A percentile compares a stretch with the other conserved stretches of the same genome.
phyloP scores from a whole-genome alignment of 2,113 vertebrate species.

The Himantopus leucocephalus region DNA sequence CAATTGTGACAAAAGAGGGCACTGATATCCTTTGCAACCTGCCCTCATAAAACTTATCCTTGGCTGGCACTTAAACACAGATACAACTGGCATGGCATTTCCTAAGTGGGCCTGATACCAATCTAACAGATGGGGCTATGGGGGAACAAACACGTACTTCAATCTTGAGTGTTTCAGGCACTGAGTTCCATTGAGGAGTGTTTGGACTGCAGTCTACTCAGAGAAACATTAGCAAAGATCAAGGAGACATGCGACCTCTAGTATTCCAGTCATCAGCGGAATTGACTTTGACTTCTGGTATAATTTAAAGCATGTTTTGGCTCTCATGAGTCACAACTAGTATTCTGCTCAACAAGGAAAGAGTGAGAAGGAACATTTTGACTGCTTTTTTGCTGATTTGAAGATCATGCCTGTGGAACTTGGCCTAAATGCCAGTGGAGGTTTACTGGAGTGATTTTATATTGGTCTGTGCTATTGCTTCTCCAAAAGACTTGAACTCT shows the following conservation, averaged over 20 bases:
- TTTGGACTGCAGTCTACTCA: neutral
- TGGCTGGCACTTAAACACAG: neutral
- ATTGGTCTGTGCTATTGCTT: neutral
- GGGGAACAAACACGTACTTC: neutral
- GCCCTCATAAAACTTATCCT: neutral
- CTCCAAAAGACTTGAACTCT: neutral
- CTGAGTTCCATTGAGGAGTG: neutral
- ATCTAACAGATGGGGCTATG: neutral
- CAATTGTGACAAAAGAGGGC: neutral
- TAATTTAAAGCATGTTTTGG: neutral
- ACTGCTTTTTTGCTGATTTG: neutral
- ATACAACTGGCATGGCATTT: neutral
- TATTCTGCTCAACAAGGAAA: neutral
- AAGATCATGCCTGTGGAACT: neutral
- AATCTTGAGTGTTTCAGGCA: neutral
- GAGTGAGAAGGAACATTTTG: neutral
- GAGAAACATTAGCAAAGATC: neutral
- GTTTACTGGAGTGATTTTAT: neutral
- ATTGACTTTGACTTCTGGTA: neutral
- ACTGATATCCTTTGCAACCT: neutral
- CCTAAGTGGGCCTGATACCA: neutral
- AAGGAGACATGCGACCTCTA: neutral
- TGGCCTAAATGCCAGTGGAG: neutral
- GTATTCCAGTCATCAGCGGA: neutral
- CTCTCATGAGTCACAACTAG: neutral